phyloP scores from a whole-genome alignment of 2,113 vertebrate species.

The Elaphurus davidianus region DNA sequence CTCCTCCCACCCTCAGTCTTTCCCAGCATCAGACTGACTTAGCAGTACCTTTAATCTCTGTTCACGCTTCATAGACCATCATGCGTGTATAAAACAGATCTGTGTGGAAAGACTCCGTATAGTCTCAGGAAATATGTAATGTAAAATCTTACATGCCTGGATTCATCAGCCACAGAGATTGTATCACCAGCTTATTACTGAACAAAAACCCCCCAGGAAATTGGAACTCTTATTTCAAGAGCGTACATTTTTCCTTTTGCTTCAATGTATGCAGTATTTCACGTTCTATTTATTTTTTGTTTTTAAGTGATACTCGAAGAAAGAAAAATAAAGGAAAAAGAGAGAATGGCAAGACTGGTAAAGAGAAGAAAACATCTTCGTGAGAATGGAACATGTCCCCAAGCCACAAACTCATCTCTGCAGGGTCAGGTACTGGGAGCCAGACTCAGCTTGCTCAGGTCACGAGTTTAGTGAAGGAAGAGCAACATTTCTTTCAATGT shows the following conservation, averaged over 20 bases:
- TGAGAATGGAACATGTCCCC: not conserved
- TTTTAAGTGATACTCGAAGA: not conserved
- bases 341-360: accelerated
- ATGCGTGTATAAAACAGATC: not conserved
- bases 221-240: not conserved
- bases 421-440: not conserved
- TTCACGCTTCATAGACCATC: no score
- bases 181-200: not conserved
- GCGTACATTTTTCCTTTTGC: not conserved
- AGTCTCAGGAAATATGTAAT: not conserved
- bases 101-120: not conserved
- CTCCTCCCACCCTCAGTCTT: not conserved
- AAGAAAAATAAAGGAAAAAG: not conserved
- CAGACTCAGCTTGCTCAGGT: not conserved
- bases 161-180: not conserved
- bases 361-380: not conserved
- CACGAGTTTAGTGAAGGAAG: not conserved
- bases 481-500: accelerated
- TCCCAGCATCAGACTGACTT: not conserved
- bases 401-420: not conserved
- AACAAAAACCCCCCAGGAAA: not conserved
- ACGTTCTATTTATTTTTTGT: not conserved
- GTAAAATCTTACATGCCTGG: not conserved
- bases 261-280: not conserved
- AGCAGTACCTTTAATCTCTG: not conserved